phyloP scores from a whole-genome alignment of 2,888 invertebrate genomes.

The Nipponacmea schrenckii region DNA sequence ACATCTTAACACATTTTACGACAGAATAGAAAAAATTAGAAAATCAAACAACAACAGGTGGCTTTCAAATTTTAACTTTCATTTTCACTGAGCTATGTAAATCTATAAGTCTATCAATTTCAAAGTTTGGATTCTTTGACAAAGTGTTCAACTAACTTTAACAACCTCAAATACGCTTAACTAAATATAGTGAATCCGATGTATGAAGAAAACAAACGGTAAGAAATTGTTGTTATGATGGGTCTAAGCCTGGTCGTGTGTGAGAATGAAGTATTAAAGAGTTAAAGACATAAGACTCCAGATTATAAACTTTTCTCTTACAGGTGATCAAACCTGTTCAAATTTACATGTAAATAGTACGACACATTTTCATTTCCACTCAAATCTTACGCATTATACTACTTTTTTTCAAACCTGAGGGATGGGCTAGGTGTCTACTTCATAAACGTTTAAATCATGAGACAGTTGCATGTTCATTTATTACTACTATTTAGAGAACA shows the following conservation, averaged over 20 bases:
- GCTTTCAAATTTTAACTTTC: not conserved
- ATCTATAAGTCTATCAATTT: not conserved
- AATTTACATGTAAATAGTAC: not conserved
- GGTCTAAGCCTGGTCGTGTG: not conserved
- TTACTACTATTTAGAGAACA: no score
- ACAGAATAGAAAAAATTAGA: not conserved
- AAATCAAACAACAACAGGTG: constrained; percentile 6
- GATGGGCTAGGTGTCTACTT: no score
- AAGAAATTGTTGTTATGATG: not conserved
- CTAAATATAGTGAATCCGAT: not conserved
- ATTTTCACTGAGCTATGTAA: not conserved
- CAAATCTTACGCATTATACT: no score
- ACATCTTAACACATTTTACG: not conserved
- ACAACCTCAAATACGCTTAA: not conserved
- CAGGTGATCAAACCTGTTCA: constrained; percentile 5
- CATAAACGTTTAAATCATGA: no score
- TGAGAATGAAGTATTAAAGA: not conserved
- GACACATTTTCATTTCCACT: no score
- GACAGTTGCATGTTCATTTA: no score
- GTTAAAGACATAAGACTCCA: no score
- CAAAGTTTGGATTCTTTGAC: no score
- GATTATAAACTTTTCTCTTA: not conserved
- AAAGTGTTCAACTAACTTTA: not conserved
- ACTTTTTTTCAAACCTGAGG: no score
- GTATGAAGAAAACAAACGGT: constrained; percentile 4